phyloP scores from a whole-genome alignment of 1,140 invertebrate genomes.

The Eumeta japonica region DNA sequence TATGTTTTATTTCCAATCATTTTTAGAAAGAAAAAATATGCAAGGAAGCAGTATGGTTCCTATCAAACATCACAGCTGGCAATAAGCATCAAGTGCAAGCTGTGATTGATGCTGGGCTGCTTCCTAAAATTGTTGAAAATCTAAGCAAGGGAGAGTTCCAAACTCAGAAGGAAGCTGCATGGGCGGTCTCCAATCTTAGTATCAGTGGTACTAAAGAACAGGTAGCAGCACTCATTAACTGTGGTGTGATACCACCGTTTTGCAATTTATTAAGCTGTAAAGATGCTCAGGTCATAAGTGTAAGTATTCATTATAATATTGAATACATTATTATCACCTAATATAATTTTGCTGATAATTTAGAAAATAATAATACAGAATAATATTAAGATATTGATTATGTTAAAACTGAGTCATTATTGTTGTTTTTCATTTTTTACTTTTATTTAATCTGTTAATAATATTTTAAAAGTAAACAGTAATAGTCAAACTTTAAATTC shows the following conservation, averaged over 20 bases:
- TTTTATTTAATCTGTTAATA: no score
- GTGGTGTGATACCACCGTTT: conserved; percentile 87
- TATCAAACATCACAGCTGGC: conserved; percentile 98
- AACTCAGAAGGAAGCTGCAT: conserved; percentile 98
- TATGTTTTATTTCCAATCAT: no score
- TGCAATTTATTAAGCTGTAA: conserved; percentile 87
- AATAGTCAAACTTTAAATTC: no score
- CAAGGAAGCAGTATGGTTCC: conserved; percentile 97
- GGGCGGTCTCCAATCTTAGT: conserved; percentile 98
- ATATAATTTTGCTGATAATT: no score
- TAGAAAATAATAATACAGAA: no score
- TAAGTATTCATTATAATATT: conserved; percentile 28
- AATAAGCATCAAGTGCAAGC: conserved; percentile 96
- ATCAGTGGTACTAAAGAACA: conserved; percentile 94
- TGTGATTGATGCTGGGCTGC: conserved; percentile 90
- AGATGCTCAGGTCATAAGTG: conserved; percentile 77
- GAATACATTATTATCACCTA: not conserved
- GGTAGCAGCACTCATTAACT: conserved; percentile 80
- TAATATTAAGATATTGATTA: no score
- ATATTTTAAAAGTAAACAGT: no score
- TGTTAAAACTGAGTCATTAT: no score
- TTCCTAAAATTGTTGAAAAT: conserved; percentile 94
- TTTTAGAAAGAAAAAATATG: conserved; percentile 73
- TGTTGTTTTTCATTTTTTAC: no score
- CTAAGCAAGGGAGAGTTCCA: conserved; percentile 94